These are phyloP conservation scores for Antheraea pernyi DNA, from an alignment of 1,140 invertebrate species.

Conservation along the genomic window DNA sequence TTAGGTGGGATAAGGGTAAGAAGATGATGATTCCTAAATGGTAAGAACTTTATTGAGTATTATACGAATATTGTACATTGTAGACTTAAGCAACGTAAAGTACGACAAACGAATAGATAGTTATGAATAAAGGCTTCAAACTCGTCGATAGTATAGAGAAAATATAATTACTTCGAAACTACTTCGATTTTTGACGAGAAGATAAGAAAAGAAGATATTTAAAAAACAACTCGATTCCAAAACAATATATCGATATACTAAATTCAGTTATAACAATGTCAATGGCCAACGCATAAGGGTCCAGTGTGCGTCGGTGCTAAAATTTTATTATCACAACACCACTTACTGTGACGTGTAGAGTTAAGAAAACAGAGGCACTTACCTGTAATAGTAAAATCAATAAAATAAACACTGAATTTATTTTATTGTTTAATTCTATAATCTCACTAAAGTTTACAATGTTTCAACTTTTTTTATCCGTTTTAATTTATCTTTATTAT, in stretches of 20 bases:
- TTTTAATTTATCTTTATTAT: constrained; percentile 1
- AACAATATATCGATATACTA: not conserved
- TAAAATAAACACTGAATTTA: constrained; percentile 55
- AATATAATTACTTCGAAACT: too few relatives aligned
- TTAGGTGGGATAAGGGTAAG: too few relatives aligned
- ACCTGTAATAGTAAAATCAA: constrained; percentile 52
- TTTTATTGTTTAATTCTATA: constrained; percentile 31
- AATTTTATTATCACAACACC: constrained; percentile 54
- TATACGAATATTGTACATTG: too few relatives aligned
- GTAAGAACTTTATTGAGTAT: too few relatives aligned
- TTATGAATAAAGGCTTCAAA: too few relatives aligned
- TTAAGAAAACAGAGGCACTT: constrained; percentile 41
- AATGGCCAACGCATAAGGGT: constrained; percentile 16
- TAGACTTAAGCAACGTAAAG: too few relatives aligned
- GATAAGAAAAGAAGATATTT: too few relatives aligned
- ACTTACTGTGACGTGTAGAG: constrained; percentile 48
- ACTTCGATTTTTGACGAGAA: too few relatives aligned
- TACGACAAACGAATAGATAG: too few relatives aligned
- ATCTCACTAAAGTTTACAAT: not conserved
- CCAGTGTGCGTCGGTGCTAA: constrained; percentile 32
- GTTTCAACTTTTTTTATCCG: not conserved
- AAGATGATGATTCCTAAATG: too few relatives aligned
- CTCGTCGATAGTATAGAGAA: too few relatives aligned
- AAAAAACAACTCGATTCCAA: too few relatives aligned
- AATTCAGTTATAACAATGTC: constrained; percentile 37